phyloP scores from a whole-genome alignment of 2,113 vertebrate genomes.

The Gorsachius goisagi region DNA sequence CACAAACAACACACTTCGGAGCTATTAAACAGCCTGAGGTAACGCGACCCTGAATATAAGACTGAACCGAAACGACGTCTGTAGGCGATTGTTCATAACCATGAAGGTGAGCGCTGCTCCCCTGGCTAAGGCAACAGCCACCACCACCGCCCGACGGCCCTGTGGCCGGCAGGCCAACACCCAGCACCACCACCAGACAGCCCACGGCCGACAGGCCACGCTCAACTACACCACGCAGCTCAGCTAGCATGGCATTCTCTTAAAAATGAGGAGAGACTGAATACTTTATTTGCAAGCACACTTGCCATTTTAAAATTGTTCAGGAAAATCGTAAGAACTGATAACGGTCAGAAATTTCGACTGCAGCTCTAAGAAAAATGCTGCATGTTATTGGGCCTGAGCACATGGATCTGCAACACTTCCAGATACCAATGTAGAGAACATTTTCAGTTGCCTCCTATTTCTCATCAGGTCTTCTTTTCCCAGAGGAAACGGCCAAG shows the following conservation, averaged over 20 bases:
- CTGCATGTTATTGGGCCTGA: neutral
- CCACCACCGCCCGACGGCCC: rapidly evolving
- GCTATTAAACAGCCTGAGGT: neutral
- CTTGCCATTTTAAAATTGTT: neutral
- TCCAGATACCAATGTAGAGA: neutral
- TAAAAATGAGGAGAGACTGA: neutral
- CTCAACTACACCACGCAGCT: rapidly evolving
- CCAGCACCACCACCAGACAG: neutral
- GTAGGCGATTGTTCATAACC: neutral
- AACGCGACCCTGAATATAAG: neutral
- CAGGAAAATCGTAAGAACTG: neutral
- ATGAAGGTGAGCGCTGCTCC: rapidly evolving
- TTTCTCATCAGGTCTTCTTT: neutral
- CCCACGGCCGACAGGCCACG: rapidly evolving
- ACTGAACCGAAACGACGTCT: neutral
- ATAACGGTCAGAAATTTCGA: neutral
- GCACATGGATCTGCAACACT: neutral
- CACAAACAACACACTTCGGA: neutral
- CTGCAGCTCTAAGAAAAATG: neutral
- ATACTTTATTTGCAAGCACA: neutral
- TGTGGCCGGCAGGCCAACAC: neutral
- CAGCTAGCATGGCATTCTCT: neutral
- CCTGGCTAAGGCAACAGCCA: neutral
- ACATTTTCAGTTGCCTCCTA: neutral
- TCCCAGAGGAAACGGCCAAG: neutral